Conservation (phyloP, 1,140 invertebrate genomes). For the Cydia strobilella region DNA sequence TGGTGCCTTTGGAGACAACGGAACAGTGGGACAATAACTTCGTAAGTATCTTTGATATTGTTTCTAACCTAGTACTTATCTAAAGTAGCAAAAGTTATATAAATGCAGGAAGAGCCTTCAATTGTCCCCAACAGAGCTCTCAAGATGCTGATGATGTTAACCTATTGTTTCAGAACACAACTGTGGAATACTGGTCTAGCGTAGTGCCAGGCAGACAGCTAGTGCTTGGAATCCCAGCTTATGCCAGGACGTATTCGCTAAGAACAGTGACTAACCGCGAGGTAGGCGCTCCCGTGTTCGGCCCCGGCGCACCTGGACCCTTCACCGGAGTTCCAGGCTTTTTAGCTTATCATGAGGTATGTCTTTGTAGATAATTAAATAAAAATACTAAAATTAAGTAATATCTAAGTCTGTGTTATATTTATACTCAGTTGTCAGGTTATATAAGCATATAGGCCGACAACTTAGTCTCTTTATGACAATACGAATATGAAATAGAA, state of each 20-base stretch:
- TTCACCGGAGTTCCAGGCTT: slow-evolving; percentile 85
- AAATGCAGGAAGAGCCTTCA: too few relatives aligned
- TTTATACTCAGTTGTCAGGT: too few relatives aligned
- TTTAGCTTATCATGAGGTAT: slow-evolving; percentile 86
- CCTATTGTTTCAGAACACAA: slow-evolving; percentile 54
- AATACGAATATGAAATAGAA: too few relatives aligned
- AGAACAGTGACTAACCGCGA: slow-evolving; percentile 75
- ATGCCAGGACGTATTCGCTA: slow-evolving; percentile 81
- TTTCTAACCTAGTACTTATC: not conserved
- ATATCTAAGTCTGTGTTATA: too few relatives aligned
- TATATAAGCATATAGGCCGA: too few relatives aligned
- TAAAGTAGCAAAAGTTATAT: too few relatives aligned
- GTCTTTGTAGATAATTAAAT: slow-evolving; percentile 13
- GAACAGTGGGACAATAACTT: slow-evolving; percentile 48
- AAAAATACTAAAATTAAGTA: not conserved
- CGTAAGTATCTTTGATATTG: slow-evolving; percentile 47
- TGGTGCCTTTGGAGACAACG: slow-evolving; percentile 85
- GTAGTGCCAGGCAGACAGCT: slow-evolving; percentile 51
- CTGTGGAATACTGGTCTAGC: slow-evolving; percentile 60
- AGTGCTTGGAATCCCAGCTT: slow-evolving; percentile 63
- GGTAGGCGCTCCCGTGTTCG: slow-evolving; percentile 79
- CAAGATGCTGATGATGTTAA: not conserved
- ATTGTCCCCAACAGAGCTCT: too few relatives aligned
- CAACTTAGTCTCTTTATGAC: too few relatives aligned
- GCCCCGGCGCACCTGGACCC: slow-evolving; percentile 82